Percentiles rank a stretch among this genome's conserved stretches.
Conservation (phyloP, 2,797 vertebrate species). For the Microctenopoma stevenorrisi region DNA sequence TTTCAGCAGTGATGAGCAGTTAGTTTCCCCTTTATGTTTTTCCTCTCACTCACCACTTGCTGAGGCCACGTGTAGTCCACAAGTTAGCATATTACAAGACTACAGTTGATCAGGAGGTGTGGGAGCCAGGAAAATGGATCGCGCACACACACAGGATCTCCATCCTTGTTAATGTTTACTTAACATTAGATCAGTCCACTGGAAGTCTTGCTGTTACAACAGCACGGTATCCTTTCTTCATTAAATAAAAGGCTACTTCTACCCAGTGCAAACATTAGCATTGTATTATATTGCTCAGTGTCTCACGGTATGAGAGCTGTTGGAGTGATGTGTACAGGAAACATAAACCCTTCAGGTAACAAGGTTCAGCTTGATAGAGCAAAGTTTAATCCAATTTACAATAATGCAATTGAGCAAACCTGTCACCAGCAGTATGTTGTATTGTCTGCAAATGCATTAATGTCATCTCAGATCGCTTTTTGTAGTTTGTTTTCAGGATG, state of each 20-base stretch:
- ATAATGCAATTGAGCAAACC: conserved; percentile 52
- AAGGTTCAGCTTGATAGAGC: conserved; percentile 39
- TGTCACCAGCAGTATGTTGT: conserved; percentile 29
- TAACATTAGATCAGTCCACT: conserved; percentile 45
- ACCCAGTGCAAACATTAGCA: conserved; percentile 45
- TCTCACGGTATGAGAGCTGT: conserved; percentile 7
- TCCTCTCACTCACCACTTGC: conserved; percentile 12
- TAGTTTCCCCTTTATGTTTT: conserved; percentile 18
- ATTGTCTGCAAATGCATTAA: conserved; percentile 37
- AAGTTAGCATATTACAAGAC: background rate
- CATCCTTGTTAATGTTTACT: conserved; percentile 62
- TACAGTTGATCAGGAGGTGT: conserved; percentile 9
- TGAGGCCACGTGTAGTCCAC: conserved; percentile 11
- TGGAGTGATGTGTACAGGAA: conserved; percentile 28
- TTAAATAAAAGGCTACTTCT: conserved; percentile 42
- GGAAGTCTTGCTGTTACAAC: conserved; percentile 43
- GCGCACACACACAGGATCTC: conserved; percentile 49
- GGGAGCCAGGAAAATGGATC: conserved; percentile 21
- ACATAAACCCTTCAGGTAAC: conserved; percentile 36
- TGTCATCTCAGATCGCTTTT: conserved; percentile 22
- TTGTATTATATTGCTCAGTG: conserved; percentile 32
- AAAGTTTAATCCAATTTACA: conserved; percentile 51
- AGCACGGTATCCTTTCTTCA: conserved; percentile 15
- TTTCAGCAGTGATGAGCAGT: conserved; percentile 7
- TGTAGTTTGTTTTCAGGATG: conserved; percentile 22